A percentile compares a stretch with the other conserved stretches of the same genome.
Evolutionary conservation across 2,113 vertebrate genomes (phyloP).

Genomic region (Egretta garzetta): DNA sequence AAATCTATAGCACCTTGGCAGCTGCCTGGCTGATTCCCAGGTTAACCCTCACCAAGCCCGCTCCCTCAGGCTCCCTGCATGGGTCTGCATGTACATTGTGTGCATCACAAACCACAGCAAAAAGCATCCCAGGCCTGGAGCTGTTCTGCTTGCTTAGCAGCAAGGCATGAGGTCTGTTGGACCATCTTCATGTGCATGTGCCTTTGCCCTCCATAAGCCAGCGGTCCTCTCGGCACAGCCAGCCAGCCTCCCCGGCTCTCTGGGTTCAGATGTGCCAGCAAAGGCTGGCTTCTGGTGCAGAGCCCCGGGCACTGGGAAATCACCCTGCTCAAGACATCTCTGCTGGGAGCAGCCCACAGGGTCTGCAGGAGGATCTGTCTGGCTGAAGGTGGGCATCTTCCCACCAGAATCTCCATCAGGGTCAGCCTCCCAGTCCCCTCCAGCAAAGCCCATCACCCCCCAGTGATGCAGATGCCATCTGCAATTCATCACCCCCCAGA

Average conservation of each 20-base stretch:
- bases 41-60: background rate
- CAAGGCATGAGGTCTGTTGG: background rate
- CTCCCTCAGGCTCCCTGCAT: accelerated
- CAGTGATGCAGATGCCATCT: background rate
- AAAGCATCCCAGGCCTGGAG: background rate
- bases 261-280: accelerated
- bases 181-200: accelerated
- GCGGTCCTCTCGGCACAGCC: background rate
- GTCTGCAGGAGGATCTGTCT: background rate
- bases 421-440: background rate
- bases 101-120: accelerated
- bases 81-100: accelerated
- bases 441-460: background rate
- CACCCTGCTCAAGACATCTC: background rate
- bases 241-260: background rate
- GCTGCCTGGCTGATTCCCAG: constrained; percentile 38
- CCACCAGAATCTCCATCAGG: background rate
- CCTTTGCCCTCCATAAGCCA: background rate
- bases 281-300: background rate
- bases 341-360: background rate
- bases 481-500: background rate
- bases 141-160: background rate
- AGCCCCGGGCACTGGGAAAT: background rate
- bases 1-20: constrained; percentile 63
- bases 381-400: background rate